Conservation (phyloP, 2,113 vertebrate genomes). For the Lota lota region DNA sequence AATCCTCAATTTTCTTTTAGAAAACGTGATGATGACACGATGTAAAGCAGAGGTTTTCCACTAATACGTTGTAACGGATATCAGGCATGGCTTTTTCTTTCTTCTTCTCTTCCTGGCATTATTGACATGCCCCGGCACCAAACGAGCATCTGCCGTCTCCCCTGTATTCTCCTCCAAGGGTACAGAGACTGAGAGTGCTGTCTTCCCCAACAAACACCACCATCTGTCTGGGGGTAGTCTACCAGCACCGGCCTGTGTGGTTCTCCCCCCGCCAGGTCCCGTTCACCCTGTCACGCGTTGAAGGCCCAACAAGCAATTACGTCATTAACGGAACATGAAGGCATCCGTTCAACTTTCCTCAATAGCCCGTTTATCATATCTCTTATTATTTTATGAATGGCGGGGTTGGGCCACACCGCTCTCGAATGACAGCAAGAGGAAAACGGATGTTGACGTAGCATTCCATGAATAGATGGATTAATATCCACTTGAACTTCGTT, state of each 20-base stretch:
- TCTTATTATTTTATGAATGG: too few species aligned
- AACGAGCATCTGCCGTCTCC: slow-evolving; percentile 39
- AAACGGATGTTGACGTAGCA: too few species aligned
- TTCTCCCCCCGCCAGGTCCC: slow-evolving; percentile 28
- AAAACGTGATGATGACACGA: too few species aligned
- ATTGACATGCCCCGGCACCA: slow-evolving; percentile 19
- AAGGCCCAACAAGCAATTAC: slow-evolving; percentile 30
- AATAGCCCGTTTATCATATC: neutral
- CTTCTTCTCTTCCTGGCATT: slow-evolving; percentile 26
- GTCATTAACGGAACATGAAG: slow-evolving; percentile 46
- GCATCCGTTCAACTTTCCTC: slow-evolving; percentile 41
- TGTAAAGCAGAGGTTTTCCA: too few species aligned
- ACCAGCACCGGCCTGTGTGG: neutral
- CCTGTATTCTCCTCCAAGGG: slow-evolving; percentile 44
- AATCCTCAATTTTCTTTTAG: too few species aligned
- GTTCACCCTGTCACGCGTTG: too few species aligned
- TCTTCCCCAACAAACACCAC: slow-evolving; percentile 27
- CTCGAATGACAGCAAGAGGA: too few species aligned
- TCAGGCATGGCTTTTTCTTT: too few species aligned
- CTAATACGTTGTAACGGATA: too few species aligned
- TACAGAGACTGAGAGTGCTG: slow-evolving; percentile 37
- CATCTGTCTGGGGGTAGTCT: slow-evolving; percentile 37
- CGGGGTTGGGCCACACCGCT: too few species aligned
- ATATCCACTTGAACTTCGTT: too few species aligned
- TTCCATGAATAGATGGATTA: too few species aligned